phyloP scores from a whole-genome alignment of 2,113 vertebrate genomes.

The Gallinago paraguaiae region DNA sequence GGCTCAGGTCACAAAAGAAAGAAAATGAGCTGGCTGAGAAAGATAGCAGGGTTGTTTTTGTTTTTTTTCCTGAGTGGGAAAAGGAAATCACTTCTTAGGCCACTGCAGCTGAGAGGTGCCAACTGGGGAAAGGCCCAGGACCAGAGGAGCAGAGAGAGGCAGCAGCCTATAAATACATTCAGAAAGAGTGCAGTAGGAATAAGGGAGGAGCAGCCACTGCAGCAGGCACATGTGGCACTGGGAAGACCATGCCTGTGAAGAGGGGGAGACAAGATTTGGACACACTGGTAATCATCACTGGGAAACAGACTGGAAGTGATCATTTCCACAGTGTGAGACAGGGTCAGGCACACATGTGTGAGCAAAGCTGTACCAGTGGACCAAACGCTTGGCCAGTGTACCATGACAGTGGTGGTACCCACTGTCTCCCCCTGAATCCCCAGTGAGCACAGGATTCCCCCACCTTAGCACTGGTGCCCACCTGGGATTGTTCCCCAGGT shows the following conservation, averaged over 20 bases:
- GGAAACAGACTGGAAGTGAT: background rate
- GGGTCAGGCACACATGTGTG: fast-evolving
- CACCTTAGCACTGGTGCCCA: background rate
- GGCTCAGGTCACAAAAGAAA: background rate
- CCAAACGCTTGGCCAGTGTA: background rate
- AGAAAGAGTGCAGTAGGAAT: background rate
- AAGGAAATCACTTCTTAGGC: background rate
- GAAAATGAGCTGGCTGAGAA: background rate
- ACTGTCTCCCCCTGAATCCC: background rate
- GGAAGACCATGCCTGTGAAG: background rate
- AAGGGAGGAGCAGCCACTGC: background rate
- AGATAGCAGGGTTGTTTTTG: background rate
- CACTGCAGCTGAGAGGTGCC: background rate
- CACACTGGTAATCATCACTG: background rate
- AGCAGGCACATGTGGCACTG: fast-evolving
- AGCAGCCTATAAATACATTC: background rate
- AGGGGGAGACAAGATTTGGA: background rate
- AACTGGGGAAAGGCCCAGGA: background rate
- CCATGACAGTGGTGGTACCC: background rate
- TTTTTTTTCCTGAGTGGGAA: background rate
- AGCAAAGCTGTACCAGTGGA: background rate
- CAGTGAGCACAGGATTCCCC: background rate
- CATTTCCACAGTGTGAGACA: background rate
- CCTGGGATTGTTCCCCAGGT: background rate
- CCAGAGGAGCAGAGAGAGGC: background rate